These are phyloP conservation scores for Geodia barretti DNA, from an alignment of 37 sponge, comb jelly and placozoan genomes.

Conservation along the genomic window DNA sequence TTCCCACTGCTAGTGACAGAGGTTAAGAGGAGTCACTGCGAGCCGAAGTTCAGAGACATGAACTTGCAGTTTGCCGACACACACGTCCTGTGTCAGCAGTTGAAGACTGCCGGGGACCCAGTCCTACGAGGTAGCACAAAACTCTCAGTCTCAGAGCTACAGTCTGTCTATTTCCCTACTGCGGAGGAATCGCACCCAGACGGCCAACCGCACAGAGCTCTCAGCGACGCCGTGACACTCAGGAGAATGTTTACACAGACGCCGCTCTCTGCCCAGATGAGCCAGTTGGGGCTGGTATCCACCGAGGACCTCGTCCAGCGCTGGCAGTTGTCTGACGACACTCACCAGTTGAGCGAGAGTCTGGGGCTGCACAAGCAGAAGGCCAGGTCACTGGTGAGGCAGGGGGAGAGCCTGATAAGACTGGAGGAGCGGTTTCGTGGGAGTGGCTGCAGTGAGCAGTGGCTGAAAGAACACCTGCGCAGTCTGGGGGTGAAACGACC, in stretches of 20 bases:
- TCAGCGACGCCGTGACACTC: background rate
- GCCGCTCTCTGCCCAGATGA: background rate
- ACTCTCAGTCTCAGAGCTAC: background rate
- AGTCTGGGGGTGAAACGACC: background rate
- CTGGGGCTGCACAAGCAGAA: background rate
- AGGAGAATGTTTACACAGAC: background rate
- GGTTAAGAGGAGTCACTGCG: background rate
- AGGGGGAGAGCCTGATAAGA: background rate
- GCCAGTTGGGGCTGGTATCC: background rate
- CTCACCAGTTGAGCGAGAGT: background rate
- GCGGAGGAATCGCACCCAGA: no score
- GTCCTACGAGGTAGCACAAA: background rate
- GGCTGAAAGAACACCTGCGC: background rate
- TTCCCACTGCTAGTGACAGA: slow-evolving; percentile 3
- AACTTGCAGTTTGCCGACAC: background rate
- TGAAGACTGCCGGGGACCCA: background rate
- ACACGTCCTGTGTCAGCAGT: background rate
- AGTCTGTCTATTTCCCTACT: background rate
- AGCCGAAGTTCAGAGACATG: background rate
- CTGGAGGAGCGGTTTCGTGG: background rate
- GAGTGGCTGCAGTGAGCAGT: background rate
- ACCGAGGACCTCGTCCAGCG: background rate
- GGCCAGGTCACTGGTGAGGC: background rate
- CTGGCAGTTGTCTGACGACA: background rate
- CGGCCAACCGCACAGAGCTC: slow-evolving; percentile 1